phyloP scores from a whole-genome alignment of 2,113 vertebrate genomes.

The Diphyllodes magnificus region DNA sequence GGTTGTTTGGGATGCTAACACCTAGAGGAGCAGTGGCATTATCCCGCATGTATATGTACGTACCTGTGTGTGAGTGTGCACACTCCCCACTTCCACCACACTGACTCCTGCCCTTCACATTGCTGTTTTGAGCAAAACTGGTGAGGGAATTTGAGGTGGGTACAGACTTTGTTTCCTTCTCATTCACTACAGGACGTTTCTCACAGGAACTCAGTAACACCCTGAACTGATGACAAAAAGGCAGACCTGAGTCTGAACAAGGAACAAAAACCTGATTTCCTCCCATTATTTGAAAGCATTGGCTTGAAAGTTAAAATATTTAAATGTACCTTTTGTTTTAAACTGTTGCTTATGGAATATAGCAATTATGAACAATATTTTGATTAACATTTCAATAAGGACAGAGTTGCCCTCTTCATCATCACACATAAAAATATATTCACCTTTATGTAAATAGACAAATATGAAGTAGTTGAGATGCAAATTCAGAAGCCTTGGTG shows the following conservation, averaged over 20 bases:
- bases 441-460: background rate
- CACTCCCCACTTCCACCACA: background rate
- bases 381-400: background rate
- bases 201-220: background rate
- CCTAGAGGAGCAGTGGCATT: background rate
- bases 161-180: background rate
- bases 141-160: background rate
- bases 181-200: background rate
- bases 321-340: background rate
- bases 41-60: rapidly evolving
- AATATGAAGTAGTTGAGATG: background rate
- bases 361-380: background rate
- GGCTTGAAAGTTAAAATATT: background rate
- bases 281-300: background rate
- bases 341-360: background rate
- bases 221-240: background rate
- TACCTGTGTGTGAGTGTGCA: rapidly evolving
- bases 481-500: background rate
- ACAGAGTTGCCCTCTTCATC: background rate
- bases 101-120: background rate
- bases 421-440: background rate
- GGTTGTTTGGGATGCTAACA: background rate
- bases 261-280: background rate
- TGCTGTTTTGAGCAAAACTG: background rate
- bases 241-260: background rate